Evolutionary conservation across 2,113 vertebrate genomes (phyloP).

Genomic region (Macaca nemestrina): DNA sequence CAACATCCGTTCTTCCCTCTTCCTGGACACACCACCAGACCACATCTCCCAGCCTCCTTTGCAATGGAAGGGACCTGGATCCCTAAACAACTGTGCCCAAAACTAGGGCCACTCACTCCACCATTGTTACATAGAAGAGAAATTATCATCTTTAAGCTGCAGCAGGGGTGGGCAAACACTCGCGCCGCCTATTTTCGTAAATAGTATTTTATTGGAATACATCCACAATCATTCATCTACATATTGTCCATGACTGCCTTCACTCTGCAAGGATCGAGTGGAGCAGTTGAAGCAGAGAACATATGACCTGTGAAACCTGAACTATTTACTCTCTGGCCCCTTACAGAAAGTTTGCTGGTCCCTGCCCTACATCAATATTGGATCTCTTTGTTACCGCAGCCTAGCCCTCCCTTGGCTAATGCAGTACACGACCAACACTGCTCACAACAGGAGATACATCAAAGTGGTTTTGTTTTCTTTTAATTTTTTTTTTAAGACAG

Average conservation of each 20-base stretch:
- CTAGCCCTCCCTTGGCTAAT: neutral
- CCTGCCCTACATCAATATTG: neutral
- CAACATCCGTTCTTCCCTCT: neutral
- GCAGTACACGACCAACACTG: neutral
- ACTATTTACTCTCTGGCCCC: neutral
- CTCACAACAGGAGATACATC: accelerated
- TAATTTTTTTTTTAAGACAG: too few species aligned
- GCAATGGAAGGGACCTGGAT: neutral
- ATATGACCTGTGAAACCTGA: neutral
- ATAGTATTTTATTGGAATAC: neutral
- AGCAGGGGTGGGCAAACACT: neutral
- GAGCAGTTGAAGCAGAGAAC: neutral
- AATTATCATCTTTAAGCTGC: neutral
- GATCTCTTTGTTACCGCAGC: neutral
- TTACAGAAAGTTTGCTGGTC: neutral
- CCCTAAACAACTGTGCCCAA: neutral
- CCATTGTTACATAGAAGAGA: neutral
- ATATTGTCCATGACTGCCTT: neutral
- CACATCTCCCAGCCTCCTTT: neutral
- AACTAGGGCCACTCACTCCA: neutral
- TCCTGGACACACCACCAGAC: neutral
- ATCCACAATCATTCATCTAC: neutral
- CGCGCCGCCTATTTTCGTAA: neutral
- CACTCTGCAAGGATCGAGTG: neutral
- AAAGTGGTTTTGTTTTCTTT: neutral